Conservation (phyloP, 2,113 vertebrate species). For the Rattus norvegicus region GRCr8 NC_086026.1:106777001-106777500, state of each 20-base stretch:
- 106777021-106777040: too few species aligned
- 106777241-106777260: not conserved
- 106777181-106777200: not conserved
- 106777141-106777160: not conserved
- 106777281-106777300: not conserved
- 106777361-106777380: not conserved
- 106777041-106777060: not conserved
- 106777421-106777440: not conserved
- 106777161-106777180: not conserved
- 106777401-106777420: not conserved
- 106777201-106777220: not conserved
- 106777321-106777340: not conserved
- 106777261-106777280: not conserved
- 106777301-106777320: not conserved
- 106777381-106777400: not conserved
- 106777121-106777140: not conserved
- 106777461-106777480: not conserved
- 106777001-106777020: not conserved
- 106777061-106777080: not conserved
- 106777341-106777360: not conserved
- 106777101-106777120: rapidly evolving
- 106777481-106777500: not conserved
- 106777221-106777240: not conserved
- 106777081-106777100: not conserved
- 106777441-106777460: not conserved